Base-by-base conservation (phyloP, 23 tunicate genomes). In the Trididemnum nubilum region DNA sequence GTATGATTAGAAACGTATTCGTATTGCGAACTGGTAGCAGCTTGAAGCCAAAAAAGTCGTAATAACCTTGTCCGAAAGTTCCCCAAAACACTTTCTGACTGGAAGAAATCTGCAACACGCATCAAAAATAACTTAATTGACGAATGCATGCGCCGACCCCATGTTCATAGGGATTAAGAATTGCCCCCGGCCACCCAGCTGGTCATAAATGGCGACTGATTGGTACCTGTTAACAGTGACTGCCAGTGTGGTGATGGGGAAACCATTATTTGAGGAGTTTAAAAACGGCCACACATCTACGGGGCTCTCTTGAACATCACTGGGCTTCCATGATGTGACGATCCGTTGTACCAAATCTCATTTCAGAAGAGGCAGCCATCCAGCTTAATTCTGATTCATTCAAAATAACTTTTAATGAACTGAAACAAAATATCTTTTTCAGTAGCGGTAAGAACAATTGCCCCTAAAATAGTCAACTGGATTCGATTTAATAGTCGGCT, bases 1-100 rank as follows among this genome's bases (percentile, higher is more conserved):
- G 78, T 37, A 73, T 73, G 2, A 73, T 38, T 19, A 73, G 15
- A 31, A 19, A 73, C 9, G 78, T 12, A 25, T 73, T 73, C 2
- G 78, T 73, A 21, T 58, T 58, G 15, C 58, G 27, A 37, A 73
- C 31, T 9, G 57, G 58, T 5, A 39, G 3, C 3, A 73, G 78
- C 24, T 73, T 73, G 58, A 73, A 73, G 22, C 78, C 78, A 38
- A 73, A 73, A 39, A 73, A 73, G 24, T 73, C 78, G 19, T 15
- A 73, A 73, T 21, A 73, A 12, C 78, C 78, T 36, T 40, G 78
- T 2, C 78, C 78, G 25, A 38, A 73, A 37, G 78, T 73, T 21
- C 78, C 78, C 58, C 58, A 73, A 26, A 9, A 73, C 7, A 15
- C 30, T 38, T 33, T n/a, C 19, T 38, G 57, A 28, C 19, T 22